phyloP scores from a whole-genome alignment of 2,797 vertebrate species.

The Poeciliopsis turneri region DNA sequence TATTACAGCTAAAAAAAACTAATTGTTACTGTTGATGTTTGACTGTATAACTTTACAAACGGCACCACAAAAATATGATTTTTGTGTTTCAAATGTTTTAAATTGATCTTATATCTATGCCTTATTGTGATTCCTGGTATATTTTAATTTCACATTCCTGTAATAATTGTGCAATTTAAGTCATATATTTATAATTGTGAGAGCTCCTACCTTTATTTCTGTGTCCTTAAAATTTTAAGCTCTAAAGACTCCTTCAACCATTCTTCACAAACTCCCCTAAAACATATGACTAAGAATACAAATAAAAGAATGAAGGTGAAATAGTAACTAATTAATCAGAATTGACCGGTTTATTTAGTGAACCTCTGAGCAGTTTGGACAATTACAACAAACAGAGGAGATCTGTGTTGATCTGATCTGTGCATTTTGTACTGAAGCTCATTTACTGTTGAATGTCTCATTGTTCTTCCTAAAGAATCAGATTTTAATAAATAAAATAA shows the following conservation, averaged over 20 bases:
- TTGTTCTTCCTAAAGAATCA: not conserved
- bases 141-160: too few relatives aligned
- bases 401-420: not conserved
- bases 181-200: too few relatives aligned
- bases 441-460: not conserved
- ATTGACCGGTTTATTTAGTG: not conserved
- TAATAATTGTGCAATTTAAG: too few relatives aligned
- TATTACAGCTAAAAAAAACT: too few relatives aligned
- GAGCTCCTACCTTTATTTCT: not conserved
- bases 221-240: not conserved
- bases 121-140: too few relatives aligned
- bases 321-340: not conserved
- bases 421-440: not conserved
- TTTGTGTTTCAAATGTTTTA: too few relatives aligned
- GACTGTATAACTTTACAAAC: too few relatives aligned
- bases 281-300: not conserved
- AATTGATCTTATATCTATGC: too few relatives aligned
- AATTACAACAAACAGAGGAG: not conserved
- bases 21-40: too few relatives aligned
- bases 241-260: not conserved
- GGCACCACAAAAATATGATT: too few relatives aligned
- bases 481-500: not conserved
- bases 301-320: not conserved
- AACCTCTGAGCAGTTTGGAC: not conserved
- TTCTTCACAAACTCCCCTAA: not conserved